Base-by-base conservation (phyloP, 92 coral and sea anemone genomes). In the Isaurus tuberculatus region DNA sequence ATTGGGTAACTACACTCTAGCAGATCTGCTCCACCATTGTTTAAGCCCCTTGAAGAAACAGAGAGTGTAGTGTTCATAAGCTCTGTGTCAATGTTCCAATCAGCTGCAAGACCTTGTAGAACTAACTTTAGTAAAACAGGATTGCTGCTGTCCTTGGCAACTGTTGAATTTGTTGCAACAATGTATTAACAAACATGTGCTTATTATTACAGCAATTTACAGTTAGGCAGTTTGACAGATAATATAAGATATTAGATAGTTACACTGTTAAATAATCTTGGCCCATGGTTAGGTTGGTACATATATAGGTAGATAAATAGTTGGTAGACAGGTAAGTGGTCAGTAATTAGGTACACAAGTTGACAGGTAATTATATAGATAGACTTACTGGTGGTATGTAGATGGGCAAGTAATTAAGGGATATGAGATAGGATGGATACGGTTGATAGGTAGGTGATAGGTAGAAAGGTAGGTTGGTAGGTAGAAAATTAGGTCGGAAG, bases 91-190 rank as follows among this genome's bases (percentile, higher is more conserved):
- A 92, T 88, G 64, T 85, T 84, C 99, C 99, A 97, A 79, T 94
- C 94, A 61, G 98, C 97, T n/a, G 95, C 95, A 34, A 97, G 79
- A 17, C 99, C 95, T 84, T 97, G 99, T 14, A 97, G 91, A 69
- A 97, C 99, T n/a, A 97, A 96, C 88, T 91, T 97, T 46, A 97
- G 92, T 13, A 97, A 83, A 65, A 91, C 94, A 5, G 99, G 98
- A 69, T 92, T 94, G 72, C 94, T 94, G 78, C 92, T 90, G 84
- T 97, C 99, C 79, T 97, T 97, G 79, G 99, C 95, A 81, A 97
- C 99, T 97, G 75, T 16, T 70, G 74, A 40, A 70, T 23, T 30
- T 27, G 8, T 20, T 16, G 29, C 14, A 13, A 32, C 22, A 32
- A 44, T 15, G 5, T 4, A 8, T 10, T 1, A 29, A 23, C 44